Evolutionary conservation across 1,140 invertebrate species (phyloP), one percentile per base, ranked within the genome.

Genomic region (Hycleus phaleratus): DNA sequence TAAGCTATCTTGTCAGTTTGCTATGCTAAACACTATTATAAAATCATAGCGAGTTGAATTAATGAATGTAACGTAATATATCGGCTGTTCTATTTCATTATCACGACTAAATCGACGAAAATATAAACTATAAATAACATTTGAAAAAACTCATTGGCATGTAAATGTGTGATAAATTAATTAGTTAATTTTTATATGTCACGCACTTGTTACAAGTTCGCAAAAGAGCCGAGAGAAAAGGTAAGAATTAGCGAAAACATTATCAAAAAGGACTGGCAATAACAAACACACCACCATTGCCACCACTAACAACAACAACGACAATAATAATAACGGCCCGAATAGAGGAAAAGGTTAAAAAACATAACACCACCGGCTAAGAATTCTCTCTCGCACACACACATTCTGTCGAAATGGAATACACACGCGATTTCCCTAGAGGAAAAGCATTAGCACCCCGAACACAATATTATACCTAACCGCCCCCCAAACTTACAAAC

Each of bases 391-490:
- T 32, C 32, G 32, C 32, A 5, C 32, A 7, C 32, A 32, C 12
- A 26, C 32, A 24, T 45, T 46, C 51, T 42, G 40, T 42, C 43
- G 57, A 46, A 58, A 65, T 53, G 52, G 49, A 65, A 65, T 57
- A 53, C 55, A 55, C 60, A 60, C 60, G 61, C 63, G 60, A 65
- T 65, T 65, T 60, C 58, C 60, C 61, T 53, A 11, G 56, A 65
- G 60, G 61, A 63, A 62, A 58, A 52, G 59, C 61, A 65, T 65
- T 65, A 65, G 63, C 63, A 60, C 63, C 60, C 58, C 56, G 62
- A 65, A 65, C 58, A 65, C 61, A 65, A 65, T 65, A 65, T 65
- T 63, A 63, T 58, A 56, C 40, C 54, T 60, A 63, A 60, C 57
- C 51, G 49, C 46, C 25, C 48, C 11, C 9, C 9, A 18, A 59